Evolutionary conservation across 2,113 vertebrate genomes (phyloP).

Genomic region (Holacanthus passer): DNA sequence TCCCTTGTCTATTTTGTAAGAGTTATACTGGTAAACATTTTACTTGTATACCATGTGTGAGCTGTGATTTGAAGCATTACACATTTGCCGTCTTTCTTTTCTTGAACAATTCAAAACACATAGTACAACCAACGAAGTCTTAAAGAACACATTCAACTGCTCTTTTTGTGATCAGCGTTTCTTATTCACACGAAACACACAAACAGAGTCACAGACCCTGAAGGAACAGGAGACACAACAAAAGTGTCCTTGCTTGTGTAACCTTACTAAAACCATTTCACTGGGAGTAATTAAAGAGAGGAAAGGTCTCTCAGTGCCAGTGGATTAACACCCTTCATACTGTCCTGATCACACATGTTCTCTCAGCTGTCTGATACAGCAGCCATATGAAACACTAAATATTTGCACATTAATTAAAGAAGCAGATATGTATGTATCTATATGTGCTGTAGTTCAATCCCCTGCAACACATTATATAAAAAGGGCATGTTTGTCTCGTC

Average conservation of each 20-base stretch:
- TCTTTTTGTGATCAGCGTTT: conserved; percentile 4
- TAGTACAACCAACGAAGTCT: background rate
- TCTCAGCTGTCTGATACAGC: background rate
- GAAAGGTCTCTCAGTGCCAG: background rate
- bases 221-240: conserved; percentile 10
- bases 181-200: conserved; percentile 25
- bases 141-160: background rate
- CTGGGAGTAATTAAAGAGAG: conserved; percentile 26
- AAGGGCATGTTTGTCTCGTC: background rate
- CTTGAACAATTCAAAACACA: conserved; percentile 9
- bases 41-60: background rate
- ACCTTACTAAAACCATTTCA: conserved; percentile 29
- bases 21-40: too few species aligned
- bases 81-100: background rate
- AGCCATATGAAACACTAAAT: background rate
- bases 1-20: background rate
- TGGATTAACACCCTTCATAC: background rate
- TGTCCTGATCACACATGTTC: background rate
- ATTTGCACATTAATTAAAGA: background rate
- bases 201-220: background rate
- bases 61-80: background rate
- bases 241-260: background rate
- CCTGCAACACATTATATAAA: background rate
- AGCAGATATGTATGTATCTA: background rate
- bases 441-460: background rate